These are phyloP conservation scores for Parnassius smintheus DNA, from an alignment of 2,888 invertebrate species.

Conservation along the genomic window DNA sequence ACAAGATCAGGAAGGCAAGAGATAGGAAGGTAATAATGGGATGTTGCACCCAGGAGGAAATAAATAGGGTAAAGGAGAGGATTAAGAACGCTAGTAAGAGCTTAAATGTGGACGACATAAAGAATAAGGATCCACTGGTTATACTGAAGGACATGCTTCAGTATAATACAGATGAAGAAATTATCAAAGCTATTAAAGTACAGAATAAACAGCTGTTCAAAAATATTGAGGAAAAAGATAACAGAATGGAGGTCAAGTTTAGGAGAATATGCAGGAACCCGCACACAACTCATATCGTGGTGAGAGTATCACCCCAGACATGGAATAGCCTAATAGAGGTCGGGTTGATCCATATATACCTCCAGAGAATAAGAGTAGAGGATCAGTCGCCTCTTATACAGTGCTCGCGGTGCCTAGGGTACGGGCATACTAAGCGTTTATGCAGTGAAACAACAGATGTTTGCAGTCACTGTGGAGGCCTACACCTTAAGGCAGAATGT, in stretches of 20 bases:
- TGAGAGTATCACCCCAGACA: neutral
- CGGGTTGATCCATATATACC: no score
- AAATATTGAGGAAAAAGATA: neutral
- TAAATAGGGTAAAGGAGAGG: no score
- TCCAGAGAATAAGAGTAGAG: no score
- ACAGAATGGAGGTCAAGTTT: neutral
- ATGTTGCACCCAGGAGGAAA: no score
- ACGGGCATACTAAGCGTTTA: no score
- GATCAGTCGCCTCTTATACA: no score
- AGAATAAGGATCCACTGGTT: neutral
- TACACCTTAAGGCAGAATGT: neutral
- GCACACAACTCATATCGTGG: neutral
- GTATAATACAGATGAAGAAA: neutral
- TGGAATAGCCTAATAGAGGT: neutral
- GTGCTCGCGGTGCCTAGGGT: no score
- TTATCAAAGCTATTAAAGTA: neutral
- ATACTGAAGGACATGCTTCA: neutral
- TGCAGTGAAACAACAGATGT: no score
- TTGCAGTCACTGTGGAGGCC: slow-evolving; percentile 7
- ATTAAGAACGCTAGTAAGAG: no score
- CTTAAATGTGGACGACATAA: no score
- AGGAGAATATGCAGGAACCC: neutral
- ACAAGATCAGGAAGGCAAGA: no score
- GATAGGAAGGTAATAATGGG: no score
- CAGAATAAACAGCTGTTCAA: neutral